Evolutionary conservation across 2,113 vertebrate genomes (phyloP), one percentile per base, ranked within the genome.

Genomic region (human): DNA sequence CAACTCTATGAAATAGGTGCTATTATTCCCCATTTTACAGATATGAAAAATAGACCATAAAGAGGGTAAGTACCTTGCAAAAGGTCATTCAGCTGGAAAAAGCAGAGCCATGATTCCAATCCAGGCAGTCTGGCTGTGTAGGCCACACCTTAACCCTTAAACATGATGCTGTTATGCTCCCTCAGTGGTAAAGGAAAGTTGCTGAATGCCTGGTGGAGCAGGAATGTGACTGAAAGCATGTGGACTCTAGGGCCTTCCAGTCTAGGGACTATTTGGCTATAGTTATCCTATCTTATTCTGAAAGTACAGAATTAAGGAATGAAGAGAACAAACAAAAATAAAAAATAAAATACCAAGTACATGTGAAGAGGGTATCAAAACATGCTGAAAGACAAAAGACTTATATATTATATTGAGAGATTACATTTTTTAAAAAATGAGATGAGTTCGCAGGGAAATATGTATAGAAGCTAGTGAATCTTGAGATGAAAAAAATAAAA

Each of bases 231-330:
- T 3, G 3, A 92, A 82, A 88, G 38, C 35, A 38, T 38, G 5
- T 85, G 55, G 66, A 95, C 13, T 82, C n/a, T 52, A 78, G 55
- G 38, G 18, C 55, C 40, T 38, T 95, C 64, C n/a, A 92, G 82
- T 57, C 68, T 83, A 87, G 20, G 38, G 55, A 52, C 70, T 72
- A 59, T 89, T 76, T 87, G 70, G 18, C 59, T 95, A 90, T 32
- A 97, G 55, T 78, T 81, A 68, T 55, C 48, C 38, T 95, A 50
- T 50, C 38, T 70, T 83, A 97, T 95, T 94, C 45, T 92, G 30
- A 93, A 95, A 94, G 61, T 50, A 85, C 30, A 94, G 23, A 95
- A 95, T 87, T 73, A 86, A 93, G n/a, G 75, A 73, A 59, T 85
- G 35, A 93, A 79, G 96, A 82, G 66, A 79, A 92, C 50, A 43